Percentiles rank a stretch among this genome's conserved stretches.
These are phyloP conservation scores for Heliothis peltigera DNA, from an alignment of 2,888 invertebrate genomes.

Conservation along the genomic window DNA sequence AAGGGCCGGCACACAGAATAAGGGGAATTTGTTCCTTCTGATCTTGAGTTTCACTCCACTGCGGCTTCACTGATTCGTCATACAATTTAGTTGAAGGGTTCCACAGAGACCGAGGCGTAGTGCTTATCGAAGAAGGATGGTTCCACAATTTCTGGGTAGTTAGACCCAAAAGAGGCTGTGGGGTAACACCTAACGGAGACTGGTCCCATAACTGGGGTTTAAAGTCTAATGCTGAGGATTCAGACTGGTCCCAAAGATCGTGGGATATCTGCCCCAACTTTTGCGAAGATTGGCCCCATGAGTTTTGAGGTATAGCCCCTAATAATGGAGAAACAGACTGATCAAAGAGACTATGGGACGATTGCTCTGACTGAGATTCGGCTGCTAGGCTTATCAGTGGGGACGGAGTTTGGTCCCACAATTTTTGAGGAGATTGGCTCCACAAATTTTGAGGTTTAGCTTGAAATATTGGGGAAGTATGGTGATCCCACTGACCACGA, in stretches of 20 bases:
- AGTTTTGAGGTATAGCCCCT: not conserved
- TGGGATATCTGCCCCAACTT: too few relatives aligned
- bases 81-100: not conserved
- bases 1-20: too few relatives aligned
- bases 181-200: not conserved
- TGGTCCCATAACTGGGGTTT: not conserved
- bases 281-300: not conserved
- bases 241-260: too few relatives aligned
- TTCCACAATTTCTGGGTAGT: not conserved
- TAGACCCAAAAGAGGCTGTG: not conserved
- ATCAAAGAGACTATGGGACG: not conserved
- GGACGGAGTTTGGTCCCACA: not conserved
- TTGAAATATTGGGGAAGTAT: not conserved
- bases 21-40: too few relatives aligned
- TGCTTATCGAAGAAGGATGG: not conserved
- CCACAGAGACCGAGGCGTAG: not conserved
- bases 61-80: not conserved
- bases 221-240: too few relatives aligned
- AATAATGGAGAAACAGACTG: not conserved
- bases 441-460: not conserved
- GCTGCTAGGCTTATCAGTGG: not conserved
- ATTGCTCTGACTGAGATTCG: not conserved
- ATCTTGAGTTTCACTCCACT: not conserved
- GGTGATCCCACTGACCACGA: not conserved
- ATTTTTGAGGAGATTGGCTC: not conserved